Conservation (phyloP, 2,113 vertebrate genomes). For the Hippocampus barbouri region DNA sequence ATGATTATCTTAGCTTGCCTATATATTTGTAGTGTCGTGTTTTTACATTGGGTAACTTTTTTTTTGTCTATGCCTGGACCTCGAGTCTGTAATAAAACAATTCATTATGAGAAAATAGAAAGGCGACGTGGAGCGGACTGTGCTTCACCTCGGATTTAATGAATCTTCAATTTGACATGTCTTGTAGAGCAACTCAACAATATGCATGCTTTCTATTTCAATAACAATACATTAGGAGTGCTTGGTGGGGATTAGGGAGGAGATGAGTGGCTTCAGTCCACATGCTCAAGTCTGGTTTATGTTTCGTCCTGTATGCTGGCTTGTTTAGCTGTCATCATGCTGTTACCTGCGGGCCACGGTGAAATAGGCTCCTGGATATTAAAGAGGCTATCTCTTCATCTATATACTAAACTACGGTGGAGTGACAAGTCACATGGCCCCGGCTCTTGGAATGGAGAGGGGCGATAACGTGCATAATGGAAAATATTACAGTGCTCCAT, state of each 20-base stretch:
- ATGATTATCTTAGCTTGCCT: too few species aligned
- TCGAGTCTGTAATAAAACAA: too few species aligned
- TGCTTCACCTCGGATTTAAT: not conserved
- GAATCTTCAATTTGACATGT: slow-evolving; percentile 12
- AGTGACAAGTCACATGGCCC: slow-evolving; percentile 57
- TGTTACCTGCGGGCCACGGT: slow-evolving; percentile 63
- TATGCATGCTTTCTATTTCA: slow-evolving; percentile 14
- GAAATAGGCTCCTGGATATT: slow-evolving; percentile 71
- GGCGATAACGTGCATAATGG: slow-evolving; percentile 38
- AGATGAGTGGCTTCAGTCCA: slow-evolving; percentile 19
- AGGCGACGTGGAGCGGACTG: too few species aligned
- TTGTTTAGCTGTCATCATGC: slow-evolving; percentile 70
- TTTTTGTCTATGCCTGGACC: too few species aligned
- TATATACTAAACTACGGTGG: slow-evolving; percentile 55
- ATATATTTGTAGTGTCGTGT: too few species aligned
- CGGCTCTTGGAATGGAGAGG: slow-evolving; percentile 24
- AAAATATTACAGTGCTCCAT: slow-evolving; percentile 42
- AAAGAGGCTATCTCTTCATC: slow-evolving; percentile 71
- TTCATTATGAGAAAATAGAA: too few species aligned
- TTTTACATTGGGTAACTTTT: too few species aligned
- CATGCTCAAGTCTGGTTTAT: slow-evolving; percentile 41
- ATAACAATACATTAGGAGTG: slow-evolving; percentile 22
- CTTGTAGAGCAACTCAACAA: slow-evolving; percentile 5
- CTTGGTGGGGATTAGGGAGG: slow-evolving; percentile 23
- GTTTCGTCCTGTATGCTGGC: slow-evolving; percentile 53